Evolutionary conservation across 2,888 invertebrate genomes (phyloP), one percentile per base, ranked within the genome.

Genomic region (Temnothorax rugatulus): DNA sequence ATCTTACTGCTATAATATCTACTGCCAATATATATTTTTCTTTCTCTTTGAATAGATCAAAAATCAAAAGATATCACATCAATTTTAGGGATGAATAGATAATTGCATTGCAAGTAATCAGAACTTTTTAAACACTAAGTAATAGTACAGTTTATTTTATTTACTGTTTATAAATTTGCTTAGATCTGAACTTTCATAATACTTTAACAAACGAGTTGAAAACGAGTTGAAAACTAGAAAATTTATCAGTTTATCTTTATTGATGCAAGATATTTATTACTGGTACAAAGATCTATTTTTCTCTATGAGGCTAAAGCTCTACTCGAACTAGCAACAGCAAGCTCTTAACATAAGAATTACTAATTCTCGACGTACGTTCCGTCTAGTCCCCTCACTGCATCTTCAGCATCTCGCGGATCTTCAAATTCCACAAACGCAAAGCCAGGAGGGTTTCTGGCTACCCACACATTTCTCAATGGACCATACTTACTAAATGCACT

Each of bases 371-470:
- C 97, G 96, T 95, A 97, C 97, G 97, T 97, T 95, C 98, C 98
- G 95, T 98, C 98, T 92, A 98, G 95, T 41, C 97, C 98, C 92
- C 98, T 95, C 18, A 97, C 97, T 47, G 98, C 97, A 95, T 98
- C 98, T 95, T 98, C 98, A 18, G 98, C 98, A 94, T 98, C 98
- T 86, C 98, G 95, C 21, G 97, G 96, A 93, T 99, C 98, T 95
- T 98, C 98, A 94, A 96, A 98, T 95, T 98, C 98, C 5, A 98
- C 98, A 95, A 98, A 98, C 0, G 98, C 98, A 95, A 98, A 98
- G 25, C 98, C 99, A 8, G 98, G 98, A 59, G 98, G 99, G 94
- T 99, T 98, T 92, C 98, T 96, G 0, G 99, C 99, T 75, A 99
- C 98, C 99, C 99, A 99, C 69, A 99, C 98, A 95, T 98, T 99